These are phyloP conservation scores for Ferdinandea cuprea DNA, from an alignment of 2,888 invertebrate species.

Conservation along the genomic window DNA sequence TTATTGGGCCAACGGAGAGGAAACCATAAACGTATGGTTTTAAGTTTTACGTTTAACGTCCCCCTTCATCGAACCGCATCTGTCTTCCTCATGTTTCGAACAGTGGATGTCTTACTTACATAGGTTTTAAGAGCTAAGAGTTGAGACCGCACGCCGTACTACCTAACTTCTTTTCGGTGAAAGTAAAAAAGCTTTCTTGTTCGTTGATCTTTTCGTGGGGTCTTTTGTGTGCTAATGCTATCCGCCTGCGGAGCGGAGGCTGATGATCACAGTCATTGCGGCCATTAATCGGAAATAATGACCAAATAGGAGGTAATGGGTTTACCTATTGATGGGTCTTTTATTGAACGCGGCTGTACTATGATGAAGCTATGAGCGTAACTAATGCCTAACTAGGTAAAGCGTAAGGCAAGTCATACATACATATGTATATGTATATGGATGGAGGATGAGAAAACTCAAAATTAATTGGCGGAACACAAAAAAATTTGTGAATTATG, in stretches of 20 bases:
- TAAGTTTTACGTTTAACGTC: background rate
- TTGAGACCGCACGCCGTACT: slow-evolving; percentile 15
- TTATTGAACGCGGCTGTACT: slow-evolving; percentile 28
- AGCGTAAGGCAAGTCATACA: background rate
- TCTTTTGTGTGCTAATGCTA: background rate
- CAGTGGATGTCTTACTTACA: slow-evolving; percentile 48
- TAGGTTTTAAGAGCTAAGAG: slow-evolving; percentile 4
- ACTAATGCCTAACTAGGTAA: slow-evolving; percentile 17
- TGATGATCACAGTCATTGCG: slow-evolving; percentile 32
- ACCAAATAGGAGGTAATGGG: slow-evolving; percentile 36
- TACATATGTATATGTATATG: background rate
- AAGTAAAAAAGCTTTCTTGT: slow-evolving; percentile 58
- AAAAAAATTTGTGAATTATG: slow-evolving; percentile 18
- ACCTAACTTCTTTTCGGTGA: slow-evolving; percentile 59
- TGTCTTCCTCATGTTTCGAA: slow-evolving; percentile 26
- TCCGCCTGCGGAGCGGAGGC: slow-evolving; percentile 8
- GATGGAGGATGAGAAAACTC: slow-evolving; percentile 19
- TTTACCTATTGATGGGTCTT: slow-evolving; percentile 31
- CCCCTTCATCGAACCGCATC: slow-evolving; percentile 8
- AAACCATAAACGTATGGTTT: slow-evolving; percentile 46
- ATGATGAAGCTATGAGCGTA: slow-evolving; percentile 23
- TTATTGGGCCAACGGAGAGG: slow-evolving; percentile 21
- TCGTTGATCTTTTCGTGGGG: slow-evolving; percentile 26
- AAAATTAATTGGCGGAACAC: slow-evolving; percentile 43
- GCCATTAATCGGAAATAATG: slow-evolving; percentile 52